Evolutionary conservation across 2,888 invertebrate species (phyloP).

Genomic region (Ariolimax columbianus): DNA sequence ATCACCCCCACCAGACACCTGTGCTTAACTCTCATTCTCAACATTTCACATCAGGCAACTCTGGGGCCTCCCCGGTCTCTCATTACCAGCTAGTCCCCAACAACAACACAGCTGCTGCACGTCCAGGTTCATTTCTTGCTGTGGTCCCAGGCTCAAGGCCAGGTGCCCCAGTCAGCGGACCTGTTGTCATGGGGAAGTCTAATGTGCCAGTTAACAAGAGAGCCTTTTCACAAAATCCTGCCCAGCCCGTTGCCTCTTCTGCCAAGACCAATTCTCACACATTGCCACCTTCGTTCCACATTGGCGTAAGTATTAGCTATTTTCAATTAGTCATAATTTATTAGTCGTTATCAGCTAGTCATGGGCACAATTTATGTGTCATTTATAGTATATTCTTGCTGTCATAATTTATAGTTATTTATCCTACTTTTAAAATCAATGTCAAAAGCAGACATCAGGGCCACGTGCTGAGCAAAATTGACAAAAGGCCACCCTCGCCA

Average conservation of each 20-base stretch:
- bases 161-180: not conserved
- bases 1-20: not conserved
- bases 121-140: not conserved
- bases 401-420: too few species aligned
- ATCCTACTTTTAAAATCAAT: too few species aligned
- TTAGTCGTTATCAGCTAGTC: too few species aligned
- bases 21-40: not conserved
- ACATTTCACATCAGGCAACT: not conserved
- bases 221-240: not conserved
- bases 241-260: not conserved
- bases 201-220: not conserved
- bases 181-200: not conserved
- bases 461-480: too few species aligned
- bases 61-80: not conserved
- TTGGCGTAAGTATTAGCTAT: conserved; percentile 26
- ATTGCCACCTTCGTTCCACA: conserved; percentile 43
- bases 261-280: not conserved
- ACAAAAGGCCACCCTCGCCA: too few species aligned
- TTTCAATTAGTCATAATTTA: too few species aligned
- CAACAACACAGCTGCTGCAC: not conserved
- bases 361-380: too few species aligned
- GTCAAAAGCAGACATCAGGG: too few species aligned
- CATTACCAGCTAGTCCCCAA: conserved; percentile 19
- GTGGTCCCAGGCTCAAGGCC: conserved; percentile 12
- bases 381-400: too few species aligned